phyloP scores from a whole-genome alignment of 2,888 invertebrate species.

The Heliconius cydno region DNA sequence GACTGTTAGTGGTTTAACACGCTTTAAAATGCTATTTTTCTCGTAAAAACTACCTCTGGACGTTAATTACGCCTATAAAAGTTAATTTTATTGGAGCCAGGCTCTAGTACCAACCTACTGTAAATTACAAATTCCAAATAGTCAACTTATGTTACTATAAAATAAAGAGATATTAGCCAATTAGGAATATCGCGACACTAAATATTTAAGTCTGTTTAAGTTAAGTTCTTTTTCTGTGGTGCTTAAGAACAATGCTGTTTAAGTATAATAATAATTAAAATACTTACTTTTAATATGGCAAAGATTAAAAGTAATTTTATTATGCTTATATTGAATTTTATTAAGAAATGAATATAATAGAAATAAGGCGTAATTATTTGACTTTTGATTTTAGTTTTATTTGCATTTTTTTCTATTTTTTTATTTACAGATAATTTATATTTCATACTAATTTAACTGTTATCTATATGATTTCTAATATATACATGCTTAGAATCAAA shows the following conservation, averaged over 20 bases:
- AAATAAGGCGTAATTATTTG: too few species aligned
- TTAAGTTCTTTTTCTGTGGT: background rate
- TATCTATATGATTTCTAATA: background rate
- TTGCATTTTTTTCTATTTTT: background rate
- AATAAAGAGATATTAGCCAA: constrained; percentile 23
- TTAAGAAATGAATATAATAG: too few species aligned
- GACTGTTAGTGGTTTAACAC: constrained; percentile 59
- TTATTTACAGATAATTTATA: too few species aligned
- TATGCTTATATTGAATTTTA: too few species aligned
- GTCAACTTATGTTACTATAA: constrained; percentile 19
- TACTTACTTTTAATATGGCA: background rate
- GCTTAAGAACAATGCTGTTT: background rate
- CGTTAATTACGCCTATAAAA: constrained; percentile 30
- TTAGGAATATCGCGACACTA: constrained; percentile 11
- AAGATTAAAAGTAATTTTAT: too few species aligned
- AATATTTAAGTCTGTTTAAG: background rate
- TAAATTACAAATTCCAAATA: constrained; percentile 28
- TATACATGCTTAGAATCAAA: background rate
- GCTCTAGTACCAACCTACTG: background rate
- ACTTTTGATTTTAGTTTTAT: too few species aligned
- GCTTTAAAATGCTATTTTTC: constrained; percentile 29
- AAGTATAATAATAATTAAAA: background rate
- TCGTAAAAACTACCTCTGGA: constrained; percentile 21
- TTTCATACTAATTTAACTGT: background rate
- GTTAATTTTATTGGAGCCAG: constrained; percentile 23